These are phyloP conservation scores for Teleiodes luculella DNA, from an alignment of 2,888 invertebrate species.

Conservation along the genomic window DNA sequence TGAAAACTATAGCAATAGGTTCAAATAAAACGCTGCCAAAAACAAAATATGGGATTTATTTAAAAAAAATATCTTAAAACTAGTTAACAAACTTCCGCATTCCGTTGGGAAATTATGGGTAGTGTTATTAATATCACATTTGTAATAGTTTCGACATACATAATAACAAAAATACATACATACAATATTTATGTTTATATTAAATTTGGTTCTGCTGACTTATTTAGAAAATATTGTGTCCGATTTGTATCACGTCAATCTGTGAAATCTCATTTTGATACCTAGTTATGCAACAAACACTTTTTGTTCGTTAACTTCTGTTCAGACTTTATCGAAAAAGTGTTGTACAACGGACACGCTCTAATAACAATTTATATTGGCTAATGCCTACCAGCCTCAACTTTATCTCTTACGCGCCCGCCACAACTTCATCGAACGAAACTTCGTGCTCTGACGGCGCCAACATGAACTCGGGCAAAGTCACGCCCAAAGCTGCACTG, in stretches of 20 bases:
- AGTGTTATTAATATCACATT: constrained; percentile 3
- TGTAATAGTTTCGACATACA: background rate
- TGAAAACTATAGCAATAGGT: constrained; percentile 14
- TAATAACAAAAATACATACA: background rate
- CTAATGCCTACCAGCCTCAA: constrained; percentile 46
- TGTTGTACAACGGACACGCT: constrained; percentile 68
- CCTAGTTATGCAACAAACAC: constrained; percentile 58
- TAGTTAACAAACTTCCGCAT: constrained; percentile 60
- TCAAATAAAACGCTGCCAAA: constrained; percentile 4
- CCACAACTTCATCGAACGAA: constrained; percentile 80
- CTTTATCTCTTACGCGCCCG: constrained; percentile 56
- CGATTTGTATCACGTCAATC: constrained; percentile 38
- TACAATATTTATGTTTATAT: background rate
- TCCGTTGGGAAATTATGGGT: background rate
- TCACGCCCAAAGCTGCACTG: constrained; percentile 80
- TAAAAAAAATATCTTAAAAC: constrained; percentile 43
- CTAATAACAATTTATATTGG: constrained; percentile 62
- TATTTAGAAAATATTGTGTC: constrained; percentile 38
- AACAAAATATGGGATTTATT: constrained; percentile 1
- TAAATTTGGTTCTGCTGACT: constrained; percentile 29
- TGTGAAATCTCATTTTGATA: constrained; percentile 57
- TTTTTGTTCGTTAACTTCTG: constrained; percentile 46
- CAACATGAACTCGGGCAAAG: constrained; percentile 84
- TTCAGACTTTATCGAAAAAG: constrained; percentile 53
- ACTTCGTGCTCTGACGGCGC: constrained; percentile 82